Conservation (phyloP, 2,113 vertebrate genomes). For the Sinocyclocheilus maitianheensis region DNA sequence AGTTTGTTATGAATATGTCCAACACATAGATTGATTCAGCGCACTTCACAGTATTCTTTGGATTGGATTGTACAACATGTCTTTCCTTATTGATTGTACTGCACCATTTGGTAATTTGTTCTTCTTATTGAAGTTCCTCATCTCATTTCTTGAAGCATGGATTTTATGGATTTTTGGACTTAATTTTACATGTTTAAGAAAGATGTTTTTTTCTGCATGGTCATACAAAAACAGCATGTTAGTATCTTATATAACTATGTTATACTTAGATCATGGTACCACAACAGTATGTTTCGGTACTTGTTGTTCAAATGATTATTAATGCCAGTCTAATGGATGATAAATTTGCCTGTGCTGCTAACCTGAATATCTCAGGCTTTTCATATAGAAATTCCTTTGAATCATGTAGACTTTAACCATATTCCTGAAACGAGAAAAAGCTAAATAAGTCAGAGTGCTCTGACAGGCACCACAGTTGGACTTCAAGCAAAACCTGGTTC, state of each 20-base stretch:
- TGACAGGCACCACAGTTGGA: too few relatives aligned
- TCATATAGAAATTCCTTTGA: too few relatives aligned
- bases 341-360: too few relatives aligned
- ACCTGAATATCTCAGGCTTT: too few relatives aligned
- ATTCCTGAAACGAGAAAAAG: too few relatives aligned
- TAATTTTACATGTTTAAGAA: background rate
- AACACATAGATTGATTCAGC: background rate
- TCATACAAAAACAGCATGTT: background rate
- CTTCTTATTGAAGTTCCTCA: background rate
- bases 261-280: background rate
- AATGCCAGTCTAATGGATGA: too few relatives aligned
- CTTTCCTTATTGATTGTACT: background rate
- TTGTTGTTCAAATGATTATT: too few relatives aligned
- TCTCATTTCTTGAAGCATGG: background rate
- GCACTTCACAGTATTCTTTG: background rate
- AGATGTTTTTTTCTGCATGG: background rate
- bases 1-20: background rate
- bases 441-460: too few relatives aligned
- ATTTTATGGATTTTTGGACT: background rate
- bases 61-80: background rate
- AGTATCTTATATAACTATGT: background rate
- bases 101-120: background rate
- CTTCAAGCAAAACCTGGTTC: too few relatives aligned
- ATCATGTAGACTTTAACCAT: too few relatives aligned
- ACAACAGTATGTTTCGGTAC: background rate